phyloP scores from a whole-genome alignment of 2,888 invertebrate species.

The Phortica okadai region DNA sequence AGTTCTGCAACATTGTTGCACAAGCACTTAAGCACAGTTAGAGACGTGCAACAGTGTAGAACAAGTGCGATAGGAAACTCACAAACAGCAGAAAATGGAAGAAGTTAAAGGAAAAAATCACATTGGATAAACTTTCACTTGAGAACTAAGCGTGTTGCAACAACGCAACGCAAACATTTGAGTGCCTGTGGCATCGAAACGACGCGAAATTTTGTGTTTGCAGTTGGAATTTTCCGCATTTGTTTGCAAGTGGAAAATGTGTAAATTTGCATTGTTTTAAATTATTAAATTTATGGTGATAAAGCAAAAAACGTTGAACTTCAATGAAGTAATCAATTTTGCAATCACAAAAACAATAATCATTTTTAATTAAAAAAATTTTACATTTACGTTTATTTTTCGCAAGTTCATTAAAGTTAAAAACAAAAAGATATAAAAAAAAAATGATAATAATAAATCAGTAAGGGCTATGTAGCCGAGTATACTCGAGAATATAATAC shows the following conservation, averaged over 20 bases:
- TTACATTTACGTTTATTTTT: neutral
- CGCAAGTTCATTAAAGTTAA: neutral
- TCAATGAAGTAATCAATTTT: neutral
- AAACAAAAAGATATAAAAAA: too few relatives aligned
- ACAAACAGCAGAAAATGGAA: neutral
- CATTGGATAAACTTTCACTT: too few relatives aligned
- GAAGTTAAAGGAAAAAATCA: too few relatives aligned
- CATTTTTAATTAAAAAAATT: neutral
- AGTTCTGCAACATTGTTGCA: conserved; percentile 24
- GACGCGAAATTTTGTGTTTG: too few relatives aligned
- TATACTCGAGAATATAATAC: too few relatives aligned
- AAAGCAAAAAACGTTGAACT: neutral
- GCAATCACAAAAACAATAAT: neutral
- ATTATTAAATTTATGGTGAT: neutral
- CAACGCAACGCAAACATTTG: too few relatives aligned
- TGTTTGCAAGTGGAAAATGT: neutral
- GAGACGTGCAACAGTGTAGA: conserved; percentile 4
- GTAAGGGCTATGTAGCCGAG: too few relatives aligned
- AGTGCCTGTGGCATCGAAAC: too few relatives aligned
- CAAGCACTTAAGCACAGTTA: neutral
- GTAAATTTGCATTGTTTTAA: neutral
- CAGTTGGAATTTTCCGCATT: neutral
- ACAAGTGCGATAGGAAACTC: neutral
- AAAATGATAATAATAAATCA: too few relatives aligned
- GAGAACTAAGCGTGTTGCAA: too few relatives aligned